Evolutionary conservation across 2,888 invertebrate genomes (phyloP).

Genomic region (Pyralis farinalis): DNA sequence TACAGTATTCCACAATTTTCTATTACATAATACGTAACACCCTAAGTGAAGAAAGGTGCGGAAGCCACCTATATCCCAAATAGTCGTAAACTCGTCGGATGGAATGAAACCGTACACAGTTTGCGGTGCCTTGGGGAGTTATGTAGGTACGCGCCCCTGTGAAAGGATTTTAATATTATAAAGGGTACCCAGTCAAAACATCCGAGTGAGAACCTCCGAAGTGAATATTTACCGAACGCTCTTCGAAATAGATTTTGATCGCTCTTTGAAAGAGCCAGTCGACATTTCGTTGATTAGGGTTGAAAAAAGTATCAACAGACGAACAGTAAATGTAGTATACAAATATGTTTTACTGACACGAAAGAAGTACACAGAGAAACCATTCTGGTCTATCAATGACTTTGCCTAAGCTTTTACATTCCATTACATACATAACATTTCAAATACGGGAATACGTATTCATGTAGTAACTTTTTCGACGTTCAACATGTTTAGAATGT

Average conservation of each 20-base stretch:
- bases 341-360: too few species aligned
- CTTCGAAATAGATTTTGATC: constrained; percentile 17
- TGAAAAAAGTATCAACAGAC: too few species aligned
- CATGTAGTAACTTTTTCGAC: too few species aligned
- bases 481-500: too few species aligned
- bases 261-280: constrained; percentile 3
- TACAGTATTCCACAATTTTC: background rate
- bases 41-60: constrained; percentile 9
- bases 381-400: too few species aligned
- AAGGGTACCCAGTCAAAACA: constrained; percentile 26
- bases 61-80: constrained; percentile 22
- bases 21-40: background rate
- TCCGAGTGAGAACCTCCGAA: constrained; percentile 12
- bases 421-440: too few species aligned
- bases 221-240: constrained; percentile 21
- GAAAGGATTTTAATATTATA: constrained; percentile 37
- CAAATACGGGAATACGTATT: too few species aligned
- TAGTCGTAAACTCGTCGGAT: constrained; percentile 28
- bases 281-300: background rate
- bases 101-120: constrained; percentile 25
- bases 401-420: too few species aligned
- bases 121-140: constrained; percentile 25
- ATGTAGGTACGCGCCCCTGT: constrained; percentile 21
- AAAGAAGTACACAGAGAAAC: too few species aligned
- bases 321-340: too few species aligned